phyloP scores from a whole-genome alignment of 2,888 invertebrate genomes.

The Idaea straminata region DNA sequence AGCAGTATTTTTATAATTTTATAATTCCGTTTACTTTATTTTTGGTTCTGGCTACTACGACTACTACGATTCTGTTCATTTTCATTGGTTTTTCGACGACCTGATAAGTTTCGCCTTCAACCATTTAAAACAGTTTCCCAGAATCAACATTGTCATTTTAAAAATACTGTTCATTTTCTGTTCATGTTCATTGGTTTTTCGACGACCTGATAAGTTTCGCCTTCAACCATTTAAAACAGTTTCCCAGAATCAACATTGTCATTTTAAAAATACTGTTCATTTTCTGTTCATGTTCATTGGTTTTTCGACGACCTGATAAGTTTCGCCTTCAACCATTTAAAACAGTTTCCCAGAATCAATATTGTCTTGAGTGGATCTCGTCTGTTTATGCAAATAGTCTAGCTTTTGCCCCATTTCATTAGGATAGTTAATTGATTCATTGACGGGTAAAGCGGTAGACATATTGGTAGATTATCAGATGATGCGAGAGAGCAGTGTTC shows the following conservation, averaged over 20 bases:
- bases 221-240: background rate
- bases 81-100: too few relatives aligned
- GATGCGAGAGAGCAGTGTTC: background rate
- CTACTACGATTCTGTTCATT: too few relatives aligned
- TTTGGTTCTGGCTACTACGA: too few relatives aligned
- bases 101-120: too few relatives aligned
- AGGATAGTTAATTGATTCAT: slow-evolving; percentile 27
- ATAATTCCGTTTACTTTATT: too few relatives aligned
- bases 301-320: background rate
- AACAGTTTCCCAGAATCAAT: slow-evolving; percentile 10
- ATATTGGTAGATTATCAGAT: background rate
- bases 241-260: slow-evolving; percentile 10
- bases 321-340: background rate
- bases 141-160: slow-evolving; percentile 13
- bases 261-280: too few relatives aligned
- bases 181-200: background rate
- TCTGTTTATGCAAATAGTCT: slow-evolving; percentile 15
- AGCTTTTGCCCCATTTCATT: slow-evolving; percentile 25
- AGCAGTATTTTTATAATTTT: too few relatives aligned
- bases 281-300: background rate
- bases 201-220: background rate
- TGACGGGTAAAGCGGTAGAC: slow-evolving; percentile 8
- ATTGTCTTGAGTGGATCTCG: slow-evolving; percentile 9
- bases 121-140: too few relatives aligned
- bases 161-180: too few relatives aligned